Conservation (phyloP, 2,113 vertebrate species). For the Thinocorus orbignyianus region DNA sequence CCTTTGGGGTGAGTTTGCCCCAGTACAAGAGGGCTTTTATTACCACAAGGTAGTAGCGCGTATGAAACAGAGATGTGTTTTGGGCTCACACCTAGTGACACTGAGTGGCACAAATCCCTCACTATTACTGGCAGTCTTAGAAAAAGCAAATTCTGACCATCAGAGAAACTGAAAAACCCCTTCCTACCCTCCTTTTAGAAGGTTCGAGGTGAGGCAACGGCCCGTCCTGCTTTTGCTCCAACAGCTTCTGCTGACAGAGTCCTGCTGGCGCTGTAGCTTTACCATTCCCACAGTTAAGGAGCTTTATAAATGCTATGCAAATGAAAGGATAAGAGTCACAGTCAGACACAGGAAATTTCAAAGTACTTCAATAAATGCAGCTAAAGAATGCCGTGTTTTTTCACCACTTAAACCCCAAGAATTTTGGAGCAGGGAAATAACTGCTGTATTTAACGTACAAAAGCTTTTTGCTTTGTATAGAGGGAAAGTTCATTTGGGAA, state of each 20-base stretch:
- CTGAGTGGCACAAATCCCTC: not conserved
- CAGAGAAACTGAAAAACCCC: not conserved
- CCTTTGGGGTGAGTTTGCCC: not conserved
- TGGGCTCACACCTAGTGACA: not conserved
- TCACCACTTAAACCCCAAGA: not conserved
- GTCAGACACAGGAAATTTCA: not conserved
- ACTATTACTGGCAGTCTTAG: not conserved
- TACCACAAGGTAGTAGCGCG: fast-evolving
- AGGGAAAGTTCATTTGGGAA: not conserved
- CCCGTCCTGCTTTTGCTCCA: not conserved
- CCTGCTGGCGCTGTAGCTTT: not conserved
- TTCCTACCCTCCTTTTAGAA: not conserved
- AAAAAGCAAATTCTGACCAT: not conserved
- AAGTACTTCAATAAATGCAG: not conserved
- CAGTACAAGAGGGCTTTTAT: not conserved
- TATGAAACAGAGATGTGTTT: not conserved
- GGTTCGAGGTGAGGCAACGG: not conserved
- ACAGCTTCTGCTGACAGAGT: not conserved
- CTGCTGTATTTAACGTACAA: not conserved
- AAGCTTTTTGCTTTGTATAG: not conserved
- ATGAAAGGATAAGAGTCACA: not conserved
- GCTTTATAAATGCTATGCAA: not conserved
- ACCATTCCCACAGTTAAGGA: not conserved
- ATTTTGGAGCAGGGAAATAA: not conserved
- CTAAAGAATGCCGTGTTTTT: not conserved